Base-by-base conservation (phyloP, 1,140 invertebrate genomes). In the Thaumatotibia leucotreta region DNA sequence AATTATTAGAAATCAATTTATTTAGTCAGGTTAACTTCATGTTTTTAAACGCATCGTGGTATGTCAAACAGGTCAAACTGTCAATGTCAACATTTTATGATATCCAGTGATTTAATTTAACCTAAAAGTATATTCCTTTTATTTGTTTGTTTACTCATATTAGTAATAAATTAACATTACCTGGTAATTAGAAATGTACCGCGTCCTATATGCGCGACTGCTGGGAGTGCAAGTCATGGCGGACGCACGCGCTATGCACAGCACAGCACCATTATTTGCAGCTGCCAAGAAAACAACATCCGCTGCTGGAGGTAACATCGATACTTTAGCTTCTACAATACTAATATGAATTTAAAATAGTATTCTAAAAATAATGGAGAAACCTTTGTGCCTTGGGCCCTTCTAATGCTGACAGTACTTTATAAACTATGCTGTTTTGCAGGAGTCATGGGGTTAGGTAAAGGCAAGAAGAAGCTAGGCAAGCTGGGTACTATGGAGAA, bases 401-500 rank as follows among this genome's bases (percentile, higher is more conserved):
- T n/a, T n/a, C n/a, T n/a, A n/a, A n/a, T n/a, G n/a, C n/a, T n/a
- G n/a, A n/a, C n/a, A n/a, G n/a, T n/a, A n/a, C n/a, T n/a, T n/a
- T n/a, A n/a, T n/a, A n/a, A n/a, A n/a, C n/a, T n/a, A n/a, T n/a
- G n/a, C n/a, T n/a, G 17, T 32, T 20, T 74, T 74, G 5, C 68
- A 88, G 88, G 88, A 69, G 88, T 90, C 0, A 75, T 91, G 77
- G 88, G 83, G 11, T 75, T 87, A 62, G 87, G 86, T 8, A 88
- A 92, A 76, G 92, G 93, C 68, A 88, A 91, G 74, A 95, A 95
- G 82, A 92, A 93, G 64, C 63, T 70, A 0, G 93, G 92, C 31
- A 94, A 94, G 77, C 49, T 92, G 50, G 92, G 92, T 1, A 79
- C 92, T 1, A 83, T 93, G 69, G 94, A 96, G 74, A 97, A 97